Conservation (phyloP, 2,113 vertebrate genomes). For the Anoplopoma fimbria region DNA sequence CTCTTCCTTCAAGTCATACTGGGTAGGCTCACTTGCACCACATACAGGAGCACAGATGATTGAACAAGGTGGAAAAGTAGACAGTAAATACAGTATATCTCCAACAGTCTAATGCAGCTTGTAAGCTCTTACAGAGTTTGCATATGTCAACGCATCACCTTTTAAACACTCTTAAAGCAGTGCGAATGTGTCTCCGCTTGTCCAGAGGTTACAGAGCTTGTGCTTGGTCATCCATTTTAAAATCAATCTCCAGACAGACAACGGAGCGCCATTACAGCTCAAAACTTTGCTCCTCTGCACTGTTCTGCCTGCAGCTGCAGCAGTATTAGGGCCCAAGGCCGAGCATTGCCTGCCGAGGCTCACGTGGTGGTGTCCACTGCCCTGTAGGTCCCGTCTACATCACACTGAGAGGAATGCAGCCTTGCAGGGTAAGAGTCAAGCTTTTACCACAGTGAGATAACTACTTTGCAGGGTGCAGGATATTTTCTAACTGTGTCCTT, state of each 20-base stretch:
- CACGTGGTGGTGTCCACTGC: slow-evolving; percentile 34
- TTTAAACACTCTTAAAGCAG: slow-evolving; percentile 11
- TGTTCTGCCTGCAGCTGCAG: slow-evolving; percentile 57
- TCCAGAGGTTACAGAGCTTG: slow-evolving; percentile 73
- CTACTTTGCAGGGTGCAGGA: background rate
- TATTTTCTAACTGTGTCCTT: slow-evolving; percentile 5
- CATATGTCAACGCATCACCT: slow-evolving; percentile 45
- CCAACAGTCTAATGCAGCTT: background rate
- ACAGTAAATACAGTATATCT: background rate
- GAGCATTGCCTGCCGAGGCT: slow-evolving; percentile 40
- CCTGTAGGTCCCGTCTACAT: slow-evolving; percentile 16
- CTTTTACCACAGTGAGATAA: slow-evolving; percentile 19
- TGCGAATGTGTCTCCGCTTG: slow-evolving; percentile 1
- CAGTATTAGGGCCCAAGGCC: slow-evolving; percentile 49
- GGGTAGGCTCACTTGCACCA: background rate
- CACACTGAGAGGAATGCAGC: slow-evolving; percentile 26
- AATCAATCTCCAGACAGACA: slow-evolving; percentile 75
- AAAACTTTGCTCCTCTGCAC: slow-evolving; percentile 50
- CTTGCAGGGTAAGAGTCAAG: slow-evolving; percentile 24
- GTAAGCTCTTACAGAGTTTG: background rate
- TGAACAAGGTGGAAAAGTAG: background rate
- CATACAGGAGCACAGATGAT: slow-evolving; percentile 20
- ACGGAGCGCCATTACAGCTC: slow-evolving; percentile 68
- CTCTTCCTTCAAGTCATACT: too few relatives aligned
- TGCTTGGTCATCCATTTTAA: slow-evolving; percentile 81